These are phyloP conservation scores for Ctenomys sociabilis DNA, from an alignment of 2,113 vertebrate genomes.

Conservation along the genomic window DNA sequence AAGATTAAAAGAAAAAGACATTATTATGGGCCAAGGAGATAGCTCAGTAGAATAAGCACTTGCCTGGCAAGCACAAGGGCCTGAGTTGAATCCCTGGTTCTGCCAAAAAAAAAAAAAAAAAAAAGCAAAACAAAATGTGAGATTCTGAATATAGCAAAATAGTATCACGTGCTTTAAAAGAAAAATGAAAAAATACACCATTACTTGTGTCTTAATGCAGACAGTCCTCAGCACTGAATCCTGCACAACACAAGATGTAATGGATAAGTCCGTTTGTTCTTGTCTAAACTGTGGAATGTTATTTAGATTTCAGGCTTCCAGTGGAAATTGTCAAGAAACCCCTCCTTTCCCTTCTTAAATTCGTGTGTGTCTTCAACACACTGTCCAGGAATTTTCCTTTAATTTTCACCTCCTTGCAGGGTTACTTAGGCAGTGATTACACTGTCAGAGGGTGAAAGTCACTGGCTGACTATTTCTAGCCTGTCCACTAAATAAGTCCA, in stretches of 20 bases:
- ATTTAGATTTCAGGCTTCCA: neutral
- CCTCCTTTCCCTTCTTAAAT: conserved; percentile 10
- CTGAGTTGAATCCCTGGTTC: no score
- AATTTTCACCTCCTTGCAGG: neutral
- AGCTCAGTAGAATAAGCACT: no score
- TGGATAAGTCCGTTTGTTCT: neutral
- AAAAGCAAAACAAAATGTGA: no score
- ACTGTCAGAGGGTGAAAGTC: conserved; percentile 5
- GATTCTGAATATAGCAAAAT: conserved; percentile 30
- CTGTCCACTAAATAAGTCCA: conserved; percentile 58
- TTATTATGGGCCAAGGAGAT: no score
- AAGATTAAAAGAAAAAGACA: no score
- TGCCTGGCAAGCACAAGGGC: no score
- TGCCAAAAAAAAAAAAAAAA: no score
- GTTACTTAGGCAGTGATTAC: neutral
- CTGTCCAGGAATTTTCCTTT: neutral
- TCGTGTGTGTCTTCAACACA: neutral
- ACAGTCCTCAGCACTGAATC: neutral
- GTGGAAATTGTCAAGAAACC: neutral
- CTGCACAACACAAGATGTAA: neutral
- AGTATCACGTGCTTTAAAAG: neutral
- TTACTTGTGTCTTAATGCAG: neutral
- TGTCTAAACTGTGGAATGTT: conserved; percentile 26
- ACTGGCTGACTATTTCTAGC: conserved; percentile 37
- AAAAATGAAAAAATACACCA: neutral